Percentiles rank a stretch among this genome's conserved stretches.
Conservation (phyloP, 2,113 vertebrate species). For the Calonectris borealis region DNA sequence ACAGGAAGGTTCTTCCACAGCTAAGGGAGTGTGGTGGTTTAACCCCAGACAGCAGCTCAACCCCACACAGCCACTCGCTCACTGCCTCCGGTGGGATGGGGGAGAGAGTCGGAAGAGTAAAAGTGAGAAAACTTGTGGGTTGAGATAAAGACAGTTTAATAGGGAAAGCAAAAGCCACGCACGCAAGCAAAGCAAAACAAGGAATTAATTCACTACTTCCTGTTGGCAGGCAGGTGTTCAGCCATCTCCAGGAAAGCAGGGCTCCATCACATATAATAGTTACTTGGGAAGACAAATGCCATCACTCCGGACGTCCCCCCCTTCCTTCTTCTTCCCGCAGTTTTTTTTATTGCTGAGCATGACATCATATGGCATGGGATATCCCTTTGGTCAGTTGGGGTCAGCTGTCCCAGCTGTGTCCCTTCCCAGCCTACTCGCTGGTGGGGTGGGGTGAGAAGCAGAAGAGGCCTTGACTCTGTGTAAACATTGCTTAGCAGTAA, state of each 20-base stretch:
- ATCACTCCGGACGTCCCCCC: fast-evolving
- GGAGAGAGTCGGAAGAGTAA: neutral
- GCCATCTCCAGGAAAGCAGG: neutral
- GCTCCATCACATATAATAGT: fast-evolving
- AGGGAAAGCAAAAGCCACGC: neutral
- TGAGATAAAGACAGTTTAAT: neutral
- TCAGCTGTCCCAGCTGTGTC: neutral
- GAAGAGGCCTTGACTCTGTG: neutral
- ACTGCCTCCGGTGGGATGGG: neutral
- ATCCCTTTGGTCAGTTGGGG: neutral
- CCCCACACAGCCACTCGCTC: neutral
- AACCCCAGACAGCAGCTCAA: neutral
- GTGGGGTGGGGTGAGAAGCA: neutral
- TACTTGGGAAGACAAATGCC: neutral
- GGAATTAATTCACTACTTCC: neutral
- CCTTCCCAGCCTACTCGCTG: fast-evolving
- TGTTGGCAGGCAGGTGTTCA: neutral
- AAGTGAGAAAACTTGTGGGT: neutral
- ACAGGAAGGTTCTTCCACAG: neutral
- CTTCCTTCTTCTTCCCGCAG: neutral
- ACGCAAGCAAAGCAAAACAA: neutral
- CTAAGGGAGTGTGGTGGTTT: neutral
- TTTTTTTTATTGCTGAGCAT: neutral
- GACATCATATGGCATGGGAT: no score
- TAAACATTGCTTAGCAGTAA: neutral